These are phyloP conservation scores for Calameuta filiformis DNA, from an alignment of 2,888 invertebrate species.

Conservation along the genomic window DNA sequence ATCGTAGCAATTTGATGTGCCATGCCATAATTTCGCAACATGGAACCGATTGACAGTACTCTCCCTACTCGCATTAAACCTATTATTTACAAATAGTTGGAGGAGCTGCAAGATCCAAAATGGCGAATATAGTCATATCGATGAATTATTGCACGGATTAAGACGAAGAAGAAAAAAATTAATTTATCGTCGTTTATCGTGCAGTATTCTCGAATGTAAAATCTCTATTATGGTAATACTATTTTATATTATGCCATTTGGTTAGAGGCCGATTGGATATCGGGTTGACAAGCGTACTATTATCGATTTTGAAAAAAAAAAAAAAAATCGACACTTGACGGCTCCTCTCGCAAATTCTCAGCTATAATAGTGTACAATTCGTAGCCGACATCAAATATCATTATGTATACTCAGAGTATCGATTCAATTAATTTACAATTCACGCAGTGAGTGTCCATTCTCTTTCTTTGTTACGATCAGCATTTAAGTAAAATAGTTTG, in stretches of 20 bases:
- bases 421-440: constrained; percentile 32
- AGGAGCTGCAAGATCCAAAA: constrained; percentile 1
- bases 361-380: constrained; percentile 52
- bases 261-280: neutral
- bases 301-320: neutral
- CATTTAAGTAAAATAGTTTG: constrained; percentile 51
- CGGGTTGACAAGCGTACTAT: neutral
- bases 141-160: neutral
- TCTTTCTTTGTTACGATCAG: constrained; percentile 29
- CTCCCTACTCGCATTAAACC: constrained; percentile 19
- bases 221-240: neutral
- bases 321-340: neutral
- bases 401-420: constrained; percentile 30
- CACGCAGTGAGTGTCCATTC: constrained; percentile 17
- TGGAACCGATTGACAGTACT: constrained; percentile 25
- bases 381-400: constrained; percentile 50
- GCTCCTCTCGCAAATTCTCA: constrained; percentile 19
- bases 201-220: neutral
- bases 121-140: neutral
- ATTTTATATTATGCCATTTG: neutral
- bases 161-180: neutral
- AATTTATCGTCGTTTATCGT: neutral
- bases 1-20: constrained; percentile 23
- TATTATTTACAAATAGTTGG: constrained; percentile 40
- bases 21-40: constrained; percentile 15